These are phyloP conservation scores for Entosphenus tridentatus DNA, from an alignment of 2,113 vertebrate species.

Conservation along the genomic window DNA sequence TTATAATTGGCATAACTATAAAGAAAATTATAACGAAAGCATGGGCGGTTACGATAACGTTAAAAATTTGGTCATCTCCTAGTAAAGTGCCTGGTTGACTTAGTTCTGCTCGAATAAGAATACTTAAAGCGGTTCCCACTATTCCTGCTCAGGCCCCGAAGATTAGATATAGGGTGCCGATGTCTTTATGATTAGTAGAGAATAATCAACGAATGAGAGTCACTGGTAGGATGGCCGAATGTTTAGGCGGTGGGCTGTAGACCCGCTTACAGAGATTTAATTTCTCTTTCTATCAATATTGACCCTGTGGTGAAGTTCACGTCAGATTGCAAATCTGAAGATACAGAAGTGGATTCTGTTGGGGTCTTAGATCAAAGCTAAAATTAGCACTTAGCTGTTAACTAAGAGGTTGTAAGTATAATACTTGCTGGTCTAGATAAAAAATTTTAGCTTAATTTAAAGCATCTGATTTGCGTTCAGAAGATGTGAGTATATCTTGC, in stretches of 20 bases:
- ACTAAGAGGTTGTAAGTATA: constrained; percentile 17
- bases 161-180: constrained; percentile 16
- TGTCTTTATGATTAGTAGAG: constrained; percentile 21
- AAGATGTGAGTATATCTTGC: constrained; percentile 14
- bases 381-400: constrained; percentile 17
- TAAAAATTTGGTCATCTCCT: constrained; percentile 14
- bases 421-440: constrained; percentile 15
- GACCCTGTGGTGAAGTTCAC: constrained; percentile 12
- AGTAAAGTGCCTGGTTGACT: constrained; percentile 8
- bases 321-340: constrained; percentile 15
- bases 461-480: constrained; percentile 17
- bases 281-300: constrained; percentile 13
- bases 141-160: constrained; percentile 19
- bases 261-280: constrained; percentile 12
- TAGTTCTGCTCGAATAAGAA: constrained; percentile 14
- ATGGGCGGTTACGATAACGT: constrained; percentile 14
- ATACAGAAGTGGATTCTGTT: background rate
- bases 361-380: constrained; percentile 6
- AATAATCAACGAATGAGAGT: constrained; percentile 17
- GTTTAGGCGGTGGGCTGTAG: constrained; percentile 16
- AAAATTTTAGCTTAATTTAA: constrained; percentile 17
- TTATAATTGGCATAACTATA: constrained; percentile 16
- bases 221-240: constrained; percentile 17
- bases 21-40: constrained; percentile 18
- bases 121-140: constrained; percentile 12